Evolutionary conservation across 2,797 vertebrate genomes (phyloP).

Genomic region (Pantherophis alleghaniensis): DNA sequence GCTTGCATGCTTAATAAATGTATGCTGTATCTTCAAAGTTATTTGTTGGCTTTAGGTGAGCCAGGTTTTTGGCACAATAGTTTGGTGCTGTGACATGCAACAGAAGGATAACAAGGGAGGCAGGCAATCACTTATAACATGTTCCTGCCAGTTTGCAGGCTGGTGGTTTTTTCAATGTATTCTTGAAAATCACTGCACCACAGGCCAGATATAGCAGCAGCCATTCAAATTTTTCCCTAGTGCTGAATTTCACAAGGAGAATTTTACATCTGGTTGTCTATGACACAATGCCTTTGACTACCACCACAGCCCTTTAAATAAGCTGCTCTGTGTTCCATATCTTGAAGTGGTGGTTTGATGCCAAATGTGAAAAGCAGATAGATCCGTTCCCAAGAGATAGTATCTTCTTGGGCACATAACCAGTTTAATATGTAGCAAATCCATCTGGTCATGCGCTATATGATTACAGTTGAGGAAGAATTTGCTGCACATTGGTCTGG

Average conservation of each 20-base stretch:
- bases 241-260: background rate
- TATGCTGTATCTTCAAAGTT: background rate
- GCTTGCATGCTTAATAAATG: background rate
- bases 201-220: background rate
- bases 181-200: background rate
- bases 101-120: background rate
- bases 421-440: background rate
- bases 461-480: background rate
- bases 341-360: background rate
- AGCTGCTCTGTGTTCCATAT: background rate
- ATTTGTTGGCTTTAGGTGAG: background rate
- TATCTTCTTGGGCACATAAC: background rate
- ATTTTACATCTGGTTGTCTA: background rate
- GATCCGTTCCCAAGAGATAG: background rate
- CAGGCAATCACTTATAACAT: background rate
- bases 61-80: background rate
- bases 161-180: background rate
- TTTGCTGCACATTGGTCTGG: background rate
- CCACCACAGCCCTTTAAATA: background rate
- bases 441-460: background rate
- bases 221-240: background rate
- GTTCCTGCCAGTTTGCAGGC: background rate
- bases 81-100: background rate
- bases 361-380: background rate
- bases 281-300: background rate